Conservation (phyloP, 2,888 invertebrate species). For the Drepanosiphum platanoidis region DNA sequence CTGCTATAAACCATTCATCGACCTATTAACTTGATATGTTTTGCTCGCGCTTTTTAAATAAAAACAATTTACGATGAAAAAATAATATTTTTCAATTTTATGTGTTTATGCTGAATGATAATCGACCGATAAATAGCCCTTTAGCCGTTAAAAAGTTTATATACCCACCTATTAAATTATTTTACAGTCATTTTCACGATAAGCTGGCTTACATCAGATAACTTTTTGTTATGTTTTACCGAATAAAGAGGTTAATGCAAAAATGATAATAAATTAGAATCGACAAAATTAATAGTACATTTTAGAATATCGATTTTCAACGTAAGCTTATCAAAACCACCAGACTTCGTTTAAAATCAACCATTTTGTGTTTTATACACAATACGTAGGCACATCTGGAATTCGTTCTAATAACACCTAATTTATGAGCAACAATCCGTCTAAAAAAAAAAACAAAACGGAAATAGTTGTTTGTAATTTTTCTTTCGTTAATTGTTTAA, state of each 20-base stretch:
- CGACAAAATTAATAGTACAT: not conserved
- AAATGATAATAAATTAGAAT: constrained; percentile 9
- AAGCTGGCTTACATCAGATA: constrained; percentile 5
- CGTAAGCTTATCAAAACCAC: too few relatives aligned
- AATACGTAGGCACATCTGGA: too few relatives aligned
- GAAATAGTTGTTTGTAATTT: too few relatives aligned
- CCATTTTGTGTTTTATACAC: too few relatives aligned
- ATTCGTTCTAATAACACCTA: too few relatives aligned
- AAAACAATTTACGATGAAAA: not conserved
- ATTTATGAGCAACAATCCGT: too few relatives aligned
- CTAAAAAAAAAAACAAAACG: too few relatives aligned
- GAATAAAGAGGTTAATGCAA: not conserved
- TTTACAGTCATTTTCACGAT: not conserved
- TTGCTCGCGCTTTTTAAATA: not conserved
- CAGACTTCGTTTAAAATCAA: too few relatives aligned
- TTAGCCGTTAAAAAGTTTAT: not conserved
- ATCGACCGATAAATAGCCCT: not conserved
- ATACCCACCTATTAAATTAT: constrained; percentile 3
- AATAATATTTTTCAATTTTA: not conserved
- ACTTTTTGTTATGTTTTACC: not conserved
- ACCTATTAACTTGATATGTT: not conserved
- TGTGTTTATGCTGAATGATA: not conserved
- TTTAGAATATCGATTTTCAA: not conserved
- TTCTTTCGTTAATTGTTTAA: too few relatives aligned
- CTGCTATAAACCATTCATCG: not conserved